Evolutionary conservation across 2,888 invertebrate species (phyloP).

Genomic region (Halocaridina rubra): DNA sequence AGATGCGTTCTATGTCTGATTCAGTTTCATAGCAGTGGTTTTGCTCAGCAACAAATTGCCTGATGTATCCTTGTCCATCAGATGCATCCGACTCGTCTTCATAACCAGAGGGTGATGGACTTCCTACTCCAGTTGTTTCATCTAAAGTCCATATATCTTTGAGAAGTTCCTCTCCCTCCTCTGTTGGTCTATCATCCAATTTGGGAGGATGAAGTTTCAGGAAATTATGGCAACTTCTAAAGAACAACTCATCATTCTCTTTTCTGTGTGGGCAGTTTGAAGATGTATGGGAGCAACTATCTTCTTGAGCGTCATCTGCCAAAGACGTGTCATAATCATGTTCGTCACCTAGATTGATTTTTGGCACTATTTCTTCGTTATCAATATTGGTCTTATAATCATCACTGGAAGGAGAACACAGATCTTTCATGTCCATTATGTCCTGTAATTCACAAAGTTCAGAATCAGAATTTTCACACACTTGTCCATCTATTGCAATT

Average conservation of each 20-base stretch:
- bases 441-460: too few species aligned
- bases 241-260: conserved; percentile 5
- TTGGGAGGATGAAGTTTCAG: background rate
- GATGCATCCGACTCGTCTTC: conserved; percentile 29
- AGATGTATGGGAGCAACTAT: background rate
- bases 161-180: background rate
- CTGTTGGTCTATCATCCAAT: background rate
- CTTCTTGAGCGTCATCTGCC: background rate
- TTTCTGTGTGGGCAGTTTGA: background rate
- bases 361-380: too few species aligned
- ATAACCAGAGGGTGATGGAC: background rate
- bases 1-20: conserved; percentile 41
- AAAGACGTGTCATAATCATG: background rate
- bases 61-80: conserved; percentile 22
- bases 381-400: too few species aligned
- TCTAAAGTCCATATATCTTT: background rate
- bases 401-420: too few species aligned
- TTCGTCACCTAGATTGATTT: background rate
- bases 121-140: background rate
- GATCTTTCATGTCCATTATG: too few species aligned
- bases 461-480: too few species aligned
- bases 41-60: conserved; percentile 28
- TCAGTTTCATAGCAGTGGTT: background rate
- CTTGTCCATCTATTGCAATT: too few species aligned
- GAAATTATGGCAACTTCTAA: conserved; percentile 11